These are phyloP conservation scores for Myiozetetes cayanensis DNA, from an alignment of 2,113 vertebrate species.

Conservation along the genomic window DNA sequence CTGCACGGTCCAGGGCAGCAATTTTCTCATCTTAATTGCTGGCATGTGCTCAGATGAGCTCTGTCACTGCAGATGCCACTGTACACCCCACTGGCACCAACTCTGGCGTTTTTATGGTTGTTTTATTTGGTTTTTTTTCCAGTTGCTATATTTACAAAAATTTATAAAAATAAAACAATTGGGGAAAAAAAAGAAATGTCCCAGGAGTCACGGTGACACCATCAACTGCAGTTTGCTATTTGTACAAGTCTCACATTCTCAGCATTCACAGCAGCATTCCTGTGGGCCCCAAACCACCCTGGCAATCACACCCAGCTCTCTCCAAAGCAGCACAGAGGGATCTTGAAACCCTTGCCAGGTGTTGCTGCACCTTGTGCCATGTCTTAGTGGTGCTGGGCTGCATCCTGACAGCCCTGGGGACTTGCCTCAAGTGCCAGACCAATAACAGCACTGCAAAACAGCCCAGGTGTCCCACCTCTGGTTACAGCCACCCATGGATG, in stretches of 20 bases:
- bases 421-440: background rate
- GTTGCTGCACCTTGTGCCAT: background rate
- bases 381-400: background rate
- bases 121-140: background rate
- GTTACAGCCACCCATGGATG: accelerated
- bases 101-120: background rate
- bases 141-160: background rate
- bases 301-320: background rate
- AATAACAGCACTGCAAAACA: background rate
- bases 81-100: background rate
- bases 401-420: background rate
- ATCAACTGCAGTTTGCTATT: background rate
- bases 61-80: background rate
- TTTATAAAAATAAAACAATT: background rate
- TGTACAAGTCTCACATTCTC: background rate
- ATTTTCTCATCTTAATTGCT: background rate
- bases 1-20: background rate
- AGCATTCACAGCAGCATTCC: background rate
- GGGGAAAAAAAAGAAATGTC: background rate
- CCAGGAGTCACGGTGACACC: background rate
- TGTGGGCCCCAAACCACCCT: accelerated
- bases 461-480: background rate
- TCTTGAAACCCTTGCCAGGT: background rate
- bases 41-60: background rate
- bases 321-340: background rate